Base-by-base conservation (phyloP, 2,888 invertebrate genomes). In the Bembecia ichneumoniformis region DNA sequence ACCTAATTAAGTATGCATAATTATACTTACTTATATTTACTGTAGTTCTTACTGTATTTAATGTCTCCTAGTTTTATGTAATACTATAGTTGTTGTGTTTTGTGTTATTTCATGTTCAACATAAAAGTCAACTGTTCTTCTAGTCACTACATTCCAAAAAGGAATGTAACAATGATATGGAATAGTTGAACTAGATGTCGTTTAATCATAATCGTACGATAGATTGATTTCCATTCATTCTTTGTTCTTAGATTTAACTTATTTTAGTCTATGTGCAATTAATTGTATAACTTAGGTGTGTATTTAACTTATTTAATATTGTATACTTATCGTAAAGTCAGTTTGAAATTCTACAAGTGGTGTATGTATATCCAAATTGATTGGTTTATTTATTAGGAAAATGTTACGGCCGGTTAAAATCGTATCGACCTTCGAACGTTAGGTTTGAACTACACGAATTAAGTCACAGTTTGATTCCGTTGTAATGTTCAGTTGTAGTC, bases 331-430 rank as follows among this genome's bases (percentile, higher is more conserved):
- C 54, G 56, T 56, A 53, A 57, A 52, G 58, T 54, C 52, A 53
- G 36, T 35, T 46, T 55, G 54, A 28, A 28, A 9, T 28, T 28
- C 28, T 28, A 28, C 28, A 28, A 28, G 28, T 28, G 28, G 28
- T 28, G 48, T 54, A 51, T 49, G 47, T 47, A 72, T 80, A 28
- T 28, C 28, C 5, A 28, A 28, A 28, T 28, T 9, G 28, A 80
- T 78, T 81, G 70, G 79, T 80, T 83, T 79, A 82, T 84, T 84
- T 84, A 83, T 80, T 83, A 84, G 83, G 66, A 63, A 67, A 77
- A 72, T 77, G 70, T 78, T 75, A 73, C 70, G 78, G 75, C 73
- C 76, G 65, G 66, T 74, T 70, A 62, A 28, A 28, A 70, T 72
- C 64, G 35, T 10, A 34, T 28, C 11, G 17, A 44, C 16, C 7